phyloP scores from a whole-genome alignment of 2,113 vertebrate species.

The Bathybates hornii region DNA sequence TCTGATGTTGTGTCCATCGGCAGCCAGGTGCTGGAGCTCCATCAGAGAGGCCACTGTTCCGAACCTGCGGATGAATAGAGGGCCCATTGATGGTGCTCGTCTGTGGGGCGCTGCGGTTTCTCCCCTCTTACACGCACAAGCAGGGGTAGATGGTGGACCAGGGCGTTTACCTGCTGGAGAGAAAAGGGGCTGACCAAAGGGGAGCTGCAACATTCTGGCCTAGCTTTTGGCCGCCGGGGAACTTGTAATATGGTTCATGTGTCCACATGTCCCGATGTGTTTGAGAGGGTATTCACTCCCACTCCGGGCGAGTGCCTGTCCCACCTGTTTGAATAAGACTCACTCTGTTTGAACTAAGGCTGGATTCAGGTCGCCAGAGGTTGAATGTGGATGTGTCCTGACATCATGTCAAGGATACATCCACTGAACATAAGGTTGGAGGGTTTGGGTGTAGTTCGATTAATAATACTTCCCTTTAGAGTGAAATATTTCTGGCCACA shows the following conservation, averaged over 20 bases:
- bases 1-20: slow-evolving; percentile 55
- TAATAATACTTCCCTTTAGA: not conserved
- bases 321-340: slow-evolving; percentile 42
- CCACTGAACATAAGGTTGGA: not conserved
- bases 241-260: not conserved
- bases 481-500: not conserved
- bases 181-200: not conserved
- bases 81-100: slow-evolving; percentile 55
- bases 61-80: slow-evolving; percentile 42
- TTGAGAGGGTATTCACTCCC: not conserved
- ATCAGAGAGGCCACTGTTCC: slow-evolving; percentile 56
- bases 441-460: not conserved
- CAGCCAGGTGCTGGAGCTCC: slow-evolving; percentile 56
- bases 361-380: not conserved
- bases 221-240: not conserved
- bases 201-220: not conserved
- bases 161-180: slow-evolving; percentile 33
- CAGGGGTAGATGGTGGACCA: not conserved
- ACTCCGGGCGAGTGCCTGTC: not conserved
- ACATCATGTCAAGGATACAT: not conserved
- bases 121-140: slow-evolving; percentile 36
- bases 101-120: slow-evolving; percentile 50
- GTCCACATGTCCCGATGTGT: not conserved
- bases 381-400: not conserved
- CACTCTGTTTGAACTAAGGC: not conserved